These are phyloP conservation scores for Sinocyclocheilus anshuiensis DNA, from an alignment of 2,113 vertebrate genomes.

Conservation along the genomic window DNA sequence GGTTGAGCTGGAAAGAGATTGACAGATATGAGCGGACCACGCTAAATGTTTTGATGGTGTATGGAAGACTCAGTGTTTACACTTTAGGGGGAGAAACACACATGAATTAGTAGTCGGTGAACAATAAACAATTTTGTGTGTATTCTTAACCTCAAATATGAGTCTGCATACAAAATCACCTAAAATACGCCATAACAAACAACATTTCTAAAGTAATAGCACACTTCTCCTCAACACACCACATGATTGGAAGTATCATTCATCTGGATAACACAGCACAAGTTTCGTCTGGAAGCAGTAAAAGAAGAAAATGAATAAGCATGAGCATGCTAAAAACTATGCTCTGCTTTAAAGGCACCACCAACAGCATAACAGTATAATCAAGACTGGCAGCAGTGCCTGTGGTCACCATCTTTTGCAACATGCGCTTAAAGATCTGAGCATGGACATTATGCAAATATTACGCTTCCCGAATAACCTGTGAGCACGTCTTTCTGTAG, in stretches of 20 bases:
- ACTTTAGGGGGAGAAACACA: background rate
- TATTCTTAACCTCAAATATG: background rate
- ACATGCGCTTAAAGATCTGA: slow-evolving; percentile 63
- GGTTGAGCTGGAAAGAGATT: background rate
- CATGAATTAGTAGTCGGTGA: background rate
- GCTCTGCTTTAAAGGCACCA: background rate
- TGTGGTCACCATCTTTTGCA: slow-evolving; percentile 67
- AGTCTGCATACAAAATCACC: background rate
- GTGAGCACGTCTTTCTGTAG: background rate
- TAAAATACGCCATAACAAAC: background rate
- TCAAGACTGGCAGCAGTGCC: slow-evolving; percentile 68
- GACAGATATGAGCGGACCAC: too few relatives aligned
- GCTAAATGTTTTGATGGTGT: background rate
- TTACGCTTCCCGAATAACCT: slow-evolving; percentile 7
- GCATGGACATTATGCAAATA: slow-evolving; percentile 44
- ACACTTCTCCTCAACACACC: background rate
- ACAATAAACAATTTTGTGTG: background rate
- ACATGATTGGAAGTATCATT: background rate
- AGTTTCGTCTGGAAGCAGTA: background rate
- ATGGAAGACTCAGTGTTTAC: background rate
- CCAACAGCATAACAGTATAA: slow-evolving; percentile 51
- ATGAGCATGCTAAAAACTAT: background rate
- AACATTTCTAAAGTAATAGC: too few relatives aligned
- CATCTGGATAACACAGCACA: background rate
- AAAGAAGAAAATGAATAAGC: background rate